phyloP scores from a whole-genome alignment of 2,113 vertebrate genomes.

The Pantherophis guttatus region DNA sequence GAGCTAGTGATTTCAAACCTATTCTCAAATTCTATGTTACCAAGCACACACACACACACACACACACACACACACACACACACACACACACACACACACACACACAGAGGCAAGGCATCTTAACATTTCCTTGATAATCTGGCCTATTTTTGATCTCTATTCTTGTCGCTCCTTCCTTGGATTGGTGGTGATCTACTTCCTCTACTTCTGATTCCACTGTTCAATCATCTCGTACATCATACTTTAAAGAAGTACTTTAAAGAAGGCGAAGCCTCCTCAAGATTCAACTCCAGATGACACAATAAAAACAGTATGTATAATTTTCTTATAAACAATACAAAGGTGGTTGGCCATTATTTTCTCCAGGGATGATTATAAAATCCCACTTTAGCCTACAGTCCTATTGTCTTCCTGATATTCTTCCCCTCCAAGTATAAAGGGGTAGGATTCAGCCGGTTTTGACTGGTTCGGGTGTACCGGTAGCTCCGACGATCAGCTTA shows the following conservation, averaged over 20 bases:
- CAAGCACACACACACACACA: too few species aligned
- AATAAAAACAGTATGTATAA: too few species aligned
- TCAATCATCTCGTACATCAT: background rate
- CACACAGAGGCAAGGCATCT: too few species aligned
- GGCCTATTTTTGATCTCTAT: background rate
- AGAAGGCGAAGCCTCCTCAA: background rate
- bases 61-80: fast-evolving
- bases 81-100: too few species aligned
- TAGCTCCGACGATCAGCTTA: too few species aligned
- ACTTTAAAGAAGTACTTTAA: background rate
- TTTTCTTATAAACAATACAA: background rate
- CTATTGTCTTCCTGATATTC: background rate
- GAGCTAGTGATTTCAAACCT: too few species aligned
- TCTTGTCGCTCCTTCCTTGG: background rate
- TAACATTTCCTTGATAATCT: too few species aligned
- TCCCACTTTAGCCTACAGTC: background rate
- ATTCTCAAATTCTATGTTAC: too few species aligned
- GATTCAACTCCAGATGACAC: too few species aligned
- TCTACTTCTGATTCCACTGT: background rate
- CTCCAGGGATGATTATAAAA: background rate
- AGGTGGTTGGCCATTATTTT: background rate
- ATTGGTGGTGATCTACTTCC: background rate
- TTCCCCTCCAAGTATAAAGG: background rate
- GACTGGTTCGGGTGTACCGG: too few species aligned
- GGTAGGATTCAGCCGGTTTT: too few species aligned